These are phyloP conservation scores for Eurosta solidaginis DNA, from an alignment of 1,140 invertebrate genomes.

Conservation along the genomic window DNA sequence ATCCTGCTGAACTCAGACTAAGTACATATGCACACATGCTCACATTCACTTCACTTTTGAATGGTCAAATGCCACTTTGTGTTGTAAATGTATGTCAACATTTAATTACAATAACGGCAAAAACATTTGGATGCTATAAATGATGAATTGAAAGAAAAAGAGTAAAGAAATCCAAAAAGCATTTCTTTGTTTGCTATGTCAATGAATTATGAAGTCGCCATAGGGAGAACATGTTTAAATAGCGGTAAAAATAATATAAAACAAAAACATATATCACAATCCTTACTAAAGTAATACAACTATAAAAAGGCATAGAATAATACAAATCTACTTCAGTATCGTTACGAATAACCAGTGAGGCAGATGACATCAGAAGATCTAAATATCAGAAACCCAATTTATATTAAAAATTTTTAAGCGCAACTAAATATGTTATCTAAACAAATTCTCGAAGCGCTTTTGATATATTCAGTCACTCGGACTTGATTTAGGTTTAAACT, in stretches of 20 bases:
- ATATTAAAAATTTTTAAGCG: too few species aligned
- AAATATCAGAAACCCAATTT: too few species aligned
- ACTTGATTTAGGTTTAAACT: too few species aligned
- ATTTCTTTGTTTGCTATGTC: constrained; percentile 49
- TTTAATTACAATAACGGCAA: constrained; percentile 1
- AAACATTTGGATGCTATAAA: neutral
- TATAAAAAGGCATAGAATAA: constrained; percentile 3
- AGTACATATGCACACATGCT: neutral
- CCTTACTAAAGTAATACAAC: neutral
- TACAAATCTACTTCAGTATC: neutral
- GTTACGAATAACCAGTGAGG: neutral
- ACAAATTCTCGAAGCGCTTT: too few species aligned
- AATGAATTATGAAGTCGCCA: neutral
- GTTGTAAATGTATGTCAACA: neutral
- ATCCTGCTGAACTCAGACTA: neutral
- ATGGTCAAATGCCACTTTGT: neutral
- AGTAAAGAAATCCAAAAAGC: constrained; percentile 46
- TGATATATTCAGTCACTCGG: too few species aligned
- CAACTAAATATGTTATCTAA: too few species aligned
- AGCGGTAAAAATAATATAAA: neutral
- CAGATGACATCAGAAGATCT: too few species aligned
- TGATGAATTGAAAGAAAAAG: constrained; percentile 25
- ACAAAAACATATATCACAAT: neutral
- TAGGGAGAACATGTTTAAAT: neutral
- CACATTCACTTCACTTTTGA: neutral